phyloP scores from a whole-genome alignment of 2,113 vertebrate genomes.

The Poecilia latipinna region DNA sequence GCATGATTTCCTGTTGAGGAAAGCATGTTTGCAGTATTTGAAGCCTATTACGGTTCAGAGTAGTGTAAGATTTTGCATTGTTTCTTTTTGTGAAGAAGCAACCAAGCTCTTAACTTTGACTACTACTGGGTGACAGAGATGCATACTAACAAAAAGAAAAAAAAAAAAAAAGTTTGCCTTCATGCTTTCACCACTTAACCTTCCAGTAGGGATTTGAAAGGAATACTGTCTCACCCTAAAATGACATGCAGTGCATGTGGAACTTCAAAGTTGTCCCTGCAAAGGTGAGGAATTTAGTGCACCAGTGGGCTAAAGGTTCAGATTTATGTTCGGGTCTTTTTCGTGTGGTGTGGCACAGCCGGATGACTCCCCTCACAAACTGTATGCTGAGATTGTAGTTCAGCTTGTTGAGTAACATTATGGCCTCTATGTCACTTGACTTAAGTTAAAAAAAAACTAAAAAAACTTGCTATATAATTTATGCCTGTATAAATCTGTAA shows the following conservation, averaged over 20 bases:
- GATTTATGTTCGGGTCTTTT: slow-evolving; percentile 48
- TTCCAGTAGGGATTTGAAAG: slow-evolving; percentile 10
- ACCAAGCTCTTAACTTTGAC: neutral
- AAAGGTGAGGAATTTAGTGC: slow-evolving; percentile 70
- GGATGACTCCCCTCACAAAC: slow-evolving; percentile 1
- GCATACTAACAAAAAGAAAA: no score
- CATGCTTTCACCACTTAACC: slow-evolving; percentile 4
- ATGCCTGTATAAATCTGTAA: no score
- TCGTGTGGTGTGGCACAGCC: slow-evolving; percentile 2
- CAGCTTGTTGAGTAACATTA: neutral
- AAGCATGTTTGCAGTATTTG: neutral
- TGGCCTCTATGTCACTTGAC: neutral
- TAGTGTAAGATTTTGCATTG: neutral
- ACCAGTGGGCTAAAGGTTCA: slow-evolving; percentile 34
- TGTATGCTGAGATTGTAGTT: neutral
- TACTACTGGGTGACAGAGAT: neutral
- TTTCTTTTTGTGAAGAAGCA: neutral
- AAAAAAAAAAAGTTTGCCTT: no score
- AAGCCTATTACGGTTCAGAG: neutral
- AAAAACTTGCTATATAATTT: neutral
- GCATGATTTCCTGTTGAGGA: neutral
- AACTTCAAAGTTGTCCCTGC: slow-evolving; percentile 64
- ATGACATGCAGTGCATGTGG: slow-evolving; percentile 55
- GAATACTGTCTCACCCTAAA: neutral
- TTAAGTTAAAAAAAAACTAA: neutral